A percentile compares a stretch with the other conserved stretches of the same genome.
Conservation (phyloP, 92 coral and sea anemone genomes). For the Siderastrea radians region DNA sequence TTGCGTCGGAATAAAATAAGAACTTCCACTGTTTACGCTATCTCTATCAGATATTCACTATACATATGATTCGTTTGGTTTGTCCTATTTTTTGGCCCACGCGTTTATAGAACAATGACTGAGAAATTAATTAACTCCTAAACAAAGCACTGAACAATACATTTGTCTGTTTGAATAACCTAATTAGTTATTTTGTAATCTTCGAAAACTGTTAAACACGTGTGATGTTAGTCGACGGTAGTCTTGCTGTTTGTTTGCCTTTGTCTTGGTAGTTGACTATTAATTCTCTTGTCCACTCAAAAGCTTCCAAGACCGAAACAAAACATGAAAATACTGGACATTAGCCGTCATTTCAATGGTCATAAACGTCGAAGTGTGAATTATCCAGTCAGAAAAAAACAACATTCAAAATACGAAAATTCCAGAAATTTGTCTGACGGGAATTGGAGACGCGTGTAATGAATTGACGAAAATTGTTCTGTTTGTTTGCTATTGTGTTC, state of each 20-base stretch:
- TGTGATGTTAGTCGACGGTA: background rate
- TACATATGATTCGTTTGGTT: background rate
- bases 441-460: background rate
- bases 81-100: background rate
- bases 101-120: background rate
- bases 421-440: no score
- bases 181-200: background rate
- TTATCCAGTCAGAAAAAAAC: no score
- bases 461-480: background rate
- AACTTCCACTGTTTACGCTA: background rate
- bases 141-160: background rate
- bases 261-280: background rate
- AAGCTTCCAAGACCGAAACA: background rate
- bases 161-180: background rate
- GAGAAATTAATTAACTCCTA: slow-evolving; percentile 17
- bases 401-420: no score
- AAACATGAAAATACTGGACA: background rate
- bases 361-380: no score
- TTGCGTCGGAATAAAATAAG: background rate
- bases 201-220: slow-evolving; percentile 11
- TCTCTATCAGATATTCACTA: background rate
- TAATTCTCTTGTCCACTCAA: background rate
- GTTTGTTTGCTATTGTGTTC: slow-evolving; percentile 13
- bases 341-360: no score
- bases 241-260: background rate